Percentiles rank a stretch among this genome's conserved stretches.
Evolutionary conservation across 2,797 vertebrate species (phyloP).

Genomic region (Parambassis ranga): DNA sequence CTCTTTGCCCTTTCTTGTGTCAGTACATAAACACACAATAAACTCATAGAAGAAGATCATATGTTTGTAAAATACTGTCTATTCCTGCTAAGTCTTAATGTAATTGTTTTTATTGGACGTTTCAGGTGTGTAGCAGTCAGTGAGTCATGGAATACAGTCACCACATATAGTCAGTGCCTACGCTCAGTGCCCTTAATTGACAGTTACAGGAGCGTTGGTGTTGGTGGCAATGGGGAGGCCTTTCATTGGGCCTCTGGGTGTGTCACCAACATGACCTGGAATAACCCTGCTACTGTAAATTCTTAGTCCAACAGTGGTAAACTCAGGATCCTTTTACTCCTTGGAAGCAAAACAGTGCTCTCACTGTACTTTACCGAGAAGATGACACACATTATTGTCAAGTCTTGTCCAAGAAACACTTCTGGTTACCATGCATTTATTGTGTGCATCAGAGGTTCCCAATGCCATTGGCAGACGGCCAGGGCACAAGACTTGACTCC

Average conservation of each 20-base stretch:
- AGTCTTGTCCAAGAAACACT: conserved; percentile 4
- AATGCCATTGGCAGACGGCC: conserved; percentile 1
- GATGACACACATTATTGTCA: conserved; percentile 3
- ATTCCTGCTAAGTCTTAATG: conserved; percentile 5
- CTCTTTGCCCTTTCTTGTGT: conserved; percentile 11
- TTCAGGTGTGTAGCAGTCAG: conserved; percentile 54
- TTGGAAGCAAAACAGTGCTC: conserved; percentile 10
- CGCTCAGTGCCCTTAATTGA: conserved; percentile 50
- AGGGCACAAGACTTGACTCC: conserved; percentile 3
- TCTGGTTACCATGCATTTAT: conserved; percentile 2
- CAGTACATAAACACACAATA: conserved; percentile 15
- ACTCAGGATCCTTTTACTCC: conserved; percentile 24
- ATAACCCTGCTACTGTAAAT: conserved; percentile 41
- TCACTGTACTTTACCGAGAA: conserved; percentile 3
- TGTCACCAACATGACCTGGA: conserved; percentile 61
- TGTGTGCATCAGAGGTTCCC: not conserved
- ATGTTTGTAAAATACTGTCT: conserved; percentile 23
- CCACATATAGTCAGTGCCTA: conserved; percentile 35
- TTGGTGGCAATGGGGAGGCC: conserved; percentile 46
- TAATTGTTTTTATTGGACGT: conserved; percentile 47
- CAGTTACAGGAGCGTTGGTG: conserved; percentile 49
- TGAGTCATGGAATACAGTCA: conserved; percentile 53
- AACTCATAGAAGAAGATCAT: conserved; percentile 5
- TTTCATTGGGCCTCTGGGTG: conserved; percentile 62
- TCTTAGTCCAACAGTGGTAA: conserved; percentile 9